These are phyloP conservation scores for Emydoidea blandingii DNA, from an alignment of 2,797 vertebrate genomes.

Conservation along the genomic window DNA sequence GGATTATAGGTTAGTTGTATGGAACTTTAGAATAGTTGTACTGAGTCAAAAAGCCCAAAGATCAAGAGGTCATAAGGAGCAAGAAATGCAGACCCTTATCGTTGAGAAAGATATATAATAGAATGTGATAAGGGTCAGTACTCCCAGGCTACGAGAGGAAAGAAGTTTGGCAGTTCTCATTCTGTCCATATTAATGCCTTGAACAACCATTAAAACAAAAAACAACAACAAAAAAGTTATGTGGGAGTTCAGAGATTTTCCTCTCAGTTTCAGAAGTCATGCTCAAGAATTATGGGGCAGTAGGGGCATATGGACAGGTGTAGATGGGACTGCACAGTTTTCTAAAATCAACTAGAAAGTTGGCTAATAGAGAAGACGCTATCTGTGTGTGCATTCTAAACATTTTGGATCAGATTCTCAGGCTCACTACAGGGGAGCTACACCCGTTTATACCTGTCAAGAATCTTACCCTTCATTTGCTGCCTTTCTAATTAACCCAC, in stretches of 20 bases:
- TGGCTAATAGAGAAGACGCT: neutral
- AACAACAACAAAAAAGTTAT: neutral
- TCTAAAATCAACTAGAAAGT: neutral
- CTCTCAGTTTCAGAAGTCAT: neutral
- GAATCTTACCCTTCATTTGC: neutral
- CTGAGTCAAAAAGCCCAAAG: constrained; percentile 42
- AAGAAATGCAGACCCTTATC: constrained; percentile 21
- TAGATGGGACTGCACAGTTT: neutral
- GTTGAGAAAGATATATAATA: constrained; percentile 58
- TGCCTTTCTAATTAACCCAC: neutral
- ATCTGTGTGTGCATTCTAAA: neutral
- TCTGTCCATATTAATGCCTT: neutral
- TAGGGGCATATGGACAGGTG: neutral
- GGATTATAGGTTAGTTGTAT: constrained; percentile 45
- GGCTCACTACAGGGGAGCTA: accelerated
- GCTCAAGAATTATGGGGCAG: neutral
- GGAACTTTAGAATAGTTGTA: constrained; percentile 28
- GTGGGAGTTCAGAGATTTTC: neutral
- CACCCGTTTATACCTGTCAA: neutral
- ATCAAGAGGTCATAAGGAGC: constrained; percentile 58
- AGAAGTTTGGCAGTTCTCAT: neutral
- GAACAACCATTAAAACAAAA: neutral
- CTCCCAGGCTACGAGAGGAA: constrained; percentile 23
- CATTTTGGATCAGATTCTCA: neutral
- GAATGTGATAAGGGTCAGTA: constrained; percentile 58